Evolutionary conservation across 1,140 invertebrate genomes (phyloP), one percentile per base, ranked within the genome.

Genomic region (Dysdera silvatica): DNA sequence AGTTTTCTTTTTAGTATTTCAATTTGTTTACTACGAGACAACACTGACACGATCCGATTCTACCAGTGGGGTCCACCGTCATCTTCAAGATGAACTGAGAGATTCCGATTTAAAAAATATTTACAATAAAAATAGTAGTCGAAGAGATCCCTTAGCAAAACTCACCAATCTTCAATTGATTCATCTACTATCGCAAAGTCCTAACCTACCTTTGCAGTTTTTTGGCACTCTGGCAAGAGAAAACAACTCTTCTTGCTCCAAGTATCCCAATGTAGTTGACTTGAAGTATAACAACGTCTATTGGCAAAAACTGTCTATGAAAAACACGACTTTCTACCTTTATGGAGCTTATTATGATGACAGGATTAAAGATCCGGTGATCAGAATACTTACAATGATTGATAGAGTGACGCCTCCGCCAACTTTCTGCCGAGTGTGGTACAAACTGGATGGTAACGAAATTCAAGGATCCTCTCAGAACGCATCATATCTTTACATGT

Each of bases 241-340:
- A 69, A 63, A 37, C 47, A 67, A 8, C 57, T 66, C 88, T 26
- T 84, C 87, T 70, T 83, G 83, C 74, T 85, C 85, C 60, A 79
- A 80, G 64, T 91, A 88, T 72, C 91, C 91, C 0, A 88, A 82
- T 45, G 83, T 93, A 0, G 71, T 67, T 52, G 70, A 71, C 26
- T 78, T 95, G 49, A 85, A 93, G 73, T 94, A 91, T 78, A 91
- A 91, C 75, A 94, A 94, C 73, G 82, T 89, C 7, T 91, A 91
- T 74, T 92, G 89, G 89, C 89, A 95, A 74, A 88, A 83, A 14
- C 68, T 92, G 68, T 81, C 81, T 14, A 5, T 12, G 83, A 67
- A 80, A 81, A 63, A 85, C 86, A 89, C 89, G 1, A 89, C 88
- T 0, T 91, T 93, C 71, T 89, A 91, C 68, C 74, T 95, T 2